phyloP scores from a whole-genome alignment of 2,113 vertebrate genomes.

The Dermatemys mawii region DNA sequence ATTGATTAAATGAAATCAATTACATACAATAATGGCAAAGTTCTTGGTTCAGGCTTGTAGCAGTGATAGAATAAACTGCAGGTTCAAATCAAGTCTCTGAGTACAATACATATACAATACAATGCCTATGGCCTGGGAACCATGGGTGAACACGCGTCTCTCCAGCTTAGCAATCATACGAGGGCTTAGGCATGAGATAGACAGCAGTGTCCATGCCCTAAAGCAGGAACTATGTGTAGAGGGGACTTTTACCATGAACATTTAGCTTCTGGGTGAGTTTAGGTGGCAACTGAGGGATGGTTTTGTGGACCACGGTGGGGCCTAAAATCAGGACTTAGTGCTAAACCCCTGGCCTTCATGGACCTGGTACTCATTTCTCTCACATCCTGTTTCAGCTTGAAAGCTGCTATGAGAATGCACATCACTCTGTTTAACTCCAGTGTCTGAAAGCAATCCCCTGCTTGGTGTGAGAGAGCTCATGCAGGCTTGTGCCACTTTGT shows the following conservation, averaged over 20 bases:
- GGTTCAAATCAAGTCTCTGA: too few relatives aligned
- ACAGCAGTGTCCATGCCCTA: too few relatives aligned
- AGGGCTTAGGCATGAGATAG: too few relatives aligned
- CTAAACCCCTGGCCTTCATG: neutral
- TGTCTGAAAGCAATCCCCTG: neutral
- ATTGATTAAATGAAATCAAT: too few relatives aligned
- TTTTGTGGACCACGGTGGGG: neutral
- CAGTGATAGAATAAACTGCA: too few relatives aligned
- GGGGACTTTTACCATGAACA: neutral
- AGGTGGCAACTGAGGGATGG: neutral
- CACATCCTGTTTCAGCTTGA: too few relatives aligned
- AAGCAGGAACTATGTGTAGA: too few relatives aligned
- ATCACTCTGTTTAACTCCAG: neutral
- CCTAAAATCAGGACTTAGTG: neutral
- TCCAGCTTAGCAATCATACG: accelerated
- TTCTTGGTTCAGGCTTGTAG: too few relatives aligned
- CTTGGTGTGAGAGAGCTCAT: neutral
- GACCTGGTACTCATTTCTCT: neutral
- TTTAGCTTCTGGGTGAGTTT: neutral
- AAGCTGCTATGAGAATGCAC: neutral
- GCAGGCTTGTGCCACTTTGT: too few relatives aligned
- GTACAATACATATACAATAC: too few relatives aligned
- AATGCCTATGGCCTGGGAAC: too few relatives aligned
- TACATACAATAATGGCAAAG: too few relatives aligned
- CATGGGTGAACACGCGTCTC: neutral